Base-by-base conservation (phyloP, 2,797 vertebrate species). In the Erethizon dorsatum region DNA sequence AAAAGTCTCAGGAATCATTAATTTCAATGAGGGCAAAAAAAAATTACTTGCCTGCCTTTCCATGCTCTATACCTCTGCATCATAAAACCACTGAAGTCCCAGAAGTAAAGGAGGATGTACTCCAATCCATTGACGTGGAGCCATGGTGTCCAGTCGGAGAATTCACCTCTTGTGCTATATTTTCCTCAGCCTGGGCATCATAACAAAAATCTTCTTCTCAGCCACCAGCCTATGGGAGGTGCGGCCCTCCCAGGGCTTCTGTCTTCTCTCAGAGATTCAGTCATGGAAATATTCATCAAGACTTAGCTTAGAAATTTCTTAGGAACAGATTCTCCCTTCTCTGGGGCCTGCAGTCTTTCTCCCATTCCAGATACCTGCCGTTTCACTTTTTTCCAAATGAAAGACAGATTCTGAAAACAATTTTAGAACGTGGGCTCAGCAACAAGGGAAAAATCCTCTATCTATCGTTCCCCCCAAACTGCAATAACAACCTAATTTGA, bases 11-110 rank as follows among this genome's bases (percentile, higher is more conserved):
- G 13, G 77, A 89, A 86, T 13, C 31, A 9, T 83, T 82, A 22
- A 63, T 92, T 90, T 95, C 90, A 85, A 92, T 8, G 13, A 96
- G 52, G 33, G 13, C 45, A 91, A 87, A 90, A 85, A 85, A 88
- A 41, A 77, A 13, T 33, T 26, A 67, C 52, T 86, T 73, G 20
- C 83, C 57, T 89, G 2, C 5, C 57, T 89, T 75, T 88, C 54
- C 22, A 57, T 89, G 11, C 33, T 94, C 79, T 82, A 88, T 82
- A 50, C 88, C 2, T 88, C 57, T 88, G 79, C 28, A 93, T 78
- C n/a, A 20, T 73, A 82, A 96, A 93, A 63, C 47, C n/a, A 69
- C 17, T 52, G 20, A 24, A n/a, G 33, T 95, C 91, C 41, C 41
- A 71, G 54, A 61, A 88, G 56, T 33, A 69, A 65, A 75, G 41